Conservation (phyloP, 2,113 vertebrate species). For the Aphyosemion australe region DNA sequence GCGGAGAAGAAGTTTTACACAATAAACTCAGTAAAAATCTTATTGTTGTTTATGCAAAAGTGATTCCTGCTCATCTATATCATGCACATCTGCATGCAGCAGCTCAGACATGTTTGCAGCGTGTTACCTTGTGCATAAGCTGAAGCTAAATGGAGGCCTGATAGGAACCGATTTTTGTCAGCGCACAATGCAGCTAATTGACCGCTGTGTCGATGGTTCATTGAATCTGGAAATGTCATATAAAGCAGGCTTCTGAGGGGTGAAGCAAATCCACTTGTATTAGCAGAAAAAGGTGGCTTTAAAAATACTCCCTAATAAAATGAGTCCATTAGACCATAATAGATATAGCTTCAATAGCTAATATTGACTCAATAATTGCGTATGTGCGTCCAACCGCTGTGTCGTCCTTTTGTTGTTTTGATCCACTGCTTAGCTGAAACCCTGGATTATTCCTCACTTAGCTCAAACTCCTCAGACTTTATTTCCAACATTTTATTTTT, state of each 20-base stretch:
- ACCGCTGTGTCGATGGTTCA: constrained; percentile 6
- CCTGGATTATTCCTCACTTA: too few species aligned
- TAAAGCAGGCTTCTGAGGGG: background rate
- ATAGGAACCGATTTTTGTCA: constrained; percentile 10
- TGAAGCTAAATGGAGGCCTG: constrained; percentile 11
- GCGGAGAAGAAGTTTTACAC: background rate
- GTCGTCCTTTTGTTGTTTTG: too few species aligned
- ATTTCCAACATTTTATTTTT: too few species aligned
- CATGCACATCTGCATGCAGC: background rate
- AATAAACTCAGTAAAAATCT: background rate
- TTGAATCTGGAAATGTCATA: constrained; percentile 2
- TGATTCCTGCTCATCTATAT: background rate
- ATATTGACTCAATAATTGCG: too few species aligned
- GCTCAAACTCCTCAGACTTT: too few species aligned
- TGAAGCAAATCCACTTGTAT: background rate
- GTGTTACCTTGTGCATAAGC: constrained; percentile 22
- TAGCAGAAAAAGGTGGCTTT: background rate
- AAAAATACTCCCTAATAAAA: too few species aligned
- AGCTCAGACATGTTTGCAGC: background rate
- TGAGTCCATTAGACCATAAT: too few species aligned
- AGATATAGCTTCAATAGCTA: too few species aligned
- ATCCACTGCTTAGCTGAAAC: too few species aligned
- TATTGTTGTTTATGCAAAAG: background rate
- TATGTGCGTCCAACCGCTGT: too few species aligned
- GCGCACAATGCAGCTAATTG: constrained; percentile 17